Percentiles rank a stretch among this genome's conserved stretches.
These are phyloP conservation scores for Mirza zaza DNA, from an alignment of 2,113 vertebrate species.

Conservation along the genomic window DNA sequence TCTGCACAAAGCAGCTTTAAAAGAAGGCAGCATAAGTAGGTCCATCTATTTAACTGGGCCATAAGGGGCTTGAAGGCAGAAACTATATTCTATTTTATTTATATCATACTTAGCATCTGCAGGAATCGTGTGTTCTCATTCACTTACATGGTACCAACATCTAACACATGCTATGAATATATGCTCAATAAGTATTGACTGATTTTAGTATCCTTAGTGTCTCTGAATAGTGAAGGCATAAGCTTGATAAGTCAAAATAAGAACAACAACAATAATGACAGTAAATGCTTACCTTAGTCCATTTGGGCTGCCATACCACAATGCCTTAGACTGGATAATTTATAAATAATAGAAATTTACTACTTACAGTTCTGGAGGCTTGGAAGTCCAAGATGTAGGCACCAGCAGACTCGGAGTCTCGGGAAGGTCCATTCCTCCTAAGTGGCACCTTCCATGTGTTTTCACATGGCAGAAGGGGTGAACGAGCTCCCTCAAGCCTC, in stretches of 20 bases:
- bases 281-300: background rate
- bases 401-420: background rate
- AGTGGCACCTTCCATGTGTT: background rate
- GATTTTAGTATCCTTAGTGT: background rate
- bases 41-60: background rate
- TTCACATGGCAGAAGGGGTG: background rate
- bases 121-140: background rate
- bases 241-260: background rate
- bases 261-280: background rate
- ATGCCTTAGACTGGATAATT: background rate
- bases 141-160: background rate
- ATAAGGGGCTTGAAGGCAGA: background rate
- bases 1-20: background rate
- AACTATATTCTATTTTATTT: background rate
- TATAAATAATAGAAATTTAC: background rate
- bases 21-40: background rate
- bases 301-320: background rate
- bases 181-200: background rate
- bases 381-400: background rate
- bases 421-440: background rate
- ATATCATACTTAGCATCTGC: background rate
- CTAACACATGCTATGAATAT: background rate
- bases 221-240: background rate
- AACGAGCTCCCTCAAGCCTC: background rate
- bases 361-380: background rate